Evolutionary conservation across 2,113 vertebrate genomes (phyloP), one percentile per base, ranked within the genome.

Genomic region (Argyrosomus japonicus): DNA sequence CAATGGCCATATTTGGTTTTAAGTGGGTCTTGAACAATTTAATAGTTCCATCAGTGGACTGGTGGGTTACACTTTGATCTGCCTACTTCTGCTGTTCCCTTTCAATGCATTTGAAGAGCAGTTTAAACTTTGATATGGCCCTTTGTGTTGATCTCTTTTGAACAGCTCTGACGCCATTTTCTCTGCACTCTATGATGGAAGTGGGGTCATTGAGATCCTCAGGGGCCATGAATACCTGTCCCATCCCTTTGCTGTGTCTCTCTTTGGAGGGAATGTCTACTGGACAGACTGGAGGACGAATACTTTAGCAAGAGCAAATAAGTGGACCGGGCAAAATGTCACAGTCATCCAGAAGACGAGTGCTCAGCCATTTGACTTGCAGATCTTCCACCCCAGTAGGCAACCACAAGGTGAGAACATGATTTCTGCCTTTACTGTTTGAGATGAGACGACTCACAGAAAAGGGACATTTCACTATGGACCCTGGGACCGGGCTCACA

Each of bases 201-300:
- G 93, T 17, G 91, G 93, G 79, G 96, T 98, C 95, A 98, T 98
- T 64, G 98, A 99, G 94, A 98, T 99, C 85, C 96, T 99, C 48
- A 91, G 95, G 67, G 97, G 98, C 64, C 98, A 99, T 7, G 98
- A 99, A 67, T 99, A 99, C 83, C 96, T 99, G 77, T 99, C 98
- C 27, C 98, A 99, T 85, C 98, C 98, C 7, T 99, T 99, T 83
- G 98, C 98, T 8, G 98, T 99, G 51, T 99, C 98, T 79, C 93
- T 99, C 1, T 99, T 96, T 69, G 98, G 98, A 81, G 98, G 98
- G 83, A 97, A 97, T 45, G 97, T 99, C 3, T 99, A 98, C 82
- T 99, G 98, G 98, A 99, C 98, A 1, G 98, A 99, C 67, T 99
- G 98, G 98, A 95, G 98, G 85, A 99, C 98, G n/a, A 99, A 99